Base-by-base conservation (phyloP, 2,888 invertebrate genomes). In the Alsophila aescularia region DNA sequence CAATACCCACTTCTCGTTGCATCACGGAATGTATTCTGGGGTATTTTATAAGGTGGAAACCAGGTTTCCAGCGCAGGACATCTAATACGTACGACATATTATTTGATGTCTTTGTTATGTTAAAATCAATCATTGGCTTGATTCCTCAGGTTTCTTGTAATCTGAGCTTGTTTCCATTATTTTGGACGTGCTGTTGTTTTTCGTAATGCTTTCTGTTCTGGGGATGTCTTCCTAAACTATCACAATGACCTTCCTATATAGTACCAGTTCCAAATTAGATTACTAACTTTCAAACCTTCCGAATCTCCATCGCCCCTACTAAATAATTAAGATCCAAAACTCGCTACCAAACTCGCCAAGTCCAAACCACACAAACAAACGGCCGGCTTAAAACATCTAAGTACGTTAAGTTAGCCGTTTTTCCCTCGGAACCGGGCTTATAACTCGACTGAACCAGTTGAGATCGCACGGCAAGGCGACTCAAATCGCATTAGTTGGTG, bases 401-500 rank as follows among this genome's bases (percentile, higher is more conserved):
- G 54, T 49, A 49, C 54, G 47, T 41, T 44, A 51, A 59, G 52
- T 41, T 52, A 31, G 52, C 32, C 49, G 55, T 59, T 55, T 55
- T 59, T 49, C 43, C 56, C 31, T 40, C 52, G 48, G 42, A 35
- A 37, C 27, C 36, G 32, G 61, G 63, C 60, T 60, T 67, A 64
- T 57, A 60, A 60, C 79, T 74, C 66, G 78, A 72, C 62, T 73
- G 59, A 81, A 83, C 83, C 73, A 70, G 79, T 73, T 67, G 67
- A 72, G 75, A 79, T 81, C 65, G 66, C 67, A 69, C 67, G 71
- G 72, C 79, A 77, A 80, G 77, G 80, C 73, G 70, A 78, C 75
- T 69, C 73, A 81, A 87, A 87, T 87, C 83, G 84, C 80, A 88
- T 89, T 88, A 89, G 69, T 73, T 62, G 18, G 56, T 72, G 70